These are phyloP conservation scores for Apamea anceps DNA, from an alignment of 2,888 invertebrate species.

Conservation along the genomic window DNA sequence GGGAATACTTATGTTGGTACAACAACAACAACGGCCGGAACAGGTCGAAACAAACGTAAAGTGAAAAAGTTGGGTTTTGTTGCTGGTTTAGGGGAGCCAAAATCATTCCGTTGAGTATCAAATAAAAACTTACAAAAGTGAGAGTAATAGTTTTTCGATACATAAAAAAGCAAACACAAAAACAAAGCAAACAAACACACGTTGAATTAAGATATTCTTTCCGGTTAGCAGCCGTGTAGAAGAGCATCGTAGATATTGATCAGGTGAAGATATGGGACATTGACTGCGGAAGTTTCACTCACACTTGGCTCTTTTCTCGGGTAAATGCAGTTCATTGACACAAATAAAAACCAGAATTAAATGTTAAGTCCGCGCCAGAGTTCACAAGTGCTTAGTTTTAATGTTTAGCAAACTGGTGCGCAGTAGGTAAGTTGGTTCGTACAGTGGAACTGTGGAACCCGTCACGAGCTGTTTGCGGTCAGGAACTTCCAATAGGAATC, in stretches of 20 bases:
- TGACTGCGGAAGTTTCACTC: constrained; percentile 32
- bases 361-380: constrained; percentile 33
- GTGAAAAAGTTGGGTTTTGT: constrained; percentile 53
- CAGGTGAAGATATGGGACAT: constrained; percentile 25
- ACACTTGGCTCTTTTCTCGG: constrained; percentile 28
- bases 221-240: constrained; percentile 13
- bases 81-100: constrained; percentile 27
- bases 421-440: constrained; percentile 40
- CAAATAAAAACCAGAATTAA: constrained; percentile 52
- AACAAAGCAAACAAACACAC: constrained; percentile 21
- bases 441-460: constrained; percentile 60
- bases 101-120: constrained; percentile 47
- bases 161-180: constrained; percentile 34
- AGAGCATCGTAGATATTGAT: constrained; percentile 33
- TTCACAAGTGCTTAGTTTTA: constrained; percentile 45
- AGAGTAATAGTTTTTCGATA: constrained; percentile 58
- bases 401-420: constrained; percentile 43
- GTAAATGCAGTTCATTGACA: constrained; percentile 54
- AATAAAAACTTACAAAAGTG: constrained; percentile 55
- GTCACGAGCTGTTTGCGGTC: constrained; percentile 81
- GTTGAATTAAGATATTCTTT: constrained; percentile 9
- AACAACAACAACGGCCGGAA: constrained; percentile 40
- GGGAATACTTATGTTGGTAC: constrained; percentile 33
- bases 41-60: constrained; percentile 50
- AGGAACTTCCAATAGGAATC: constrained; percentile 81